A percentile compares a stretch with the other conserved stretches of the same genome.
Evolutionary conservation across 2,888 invertebrate genomes (phyloP).

Genomic region (Lordiphosa fenestrarum): DNA sequence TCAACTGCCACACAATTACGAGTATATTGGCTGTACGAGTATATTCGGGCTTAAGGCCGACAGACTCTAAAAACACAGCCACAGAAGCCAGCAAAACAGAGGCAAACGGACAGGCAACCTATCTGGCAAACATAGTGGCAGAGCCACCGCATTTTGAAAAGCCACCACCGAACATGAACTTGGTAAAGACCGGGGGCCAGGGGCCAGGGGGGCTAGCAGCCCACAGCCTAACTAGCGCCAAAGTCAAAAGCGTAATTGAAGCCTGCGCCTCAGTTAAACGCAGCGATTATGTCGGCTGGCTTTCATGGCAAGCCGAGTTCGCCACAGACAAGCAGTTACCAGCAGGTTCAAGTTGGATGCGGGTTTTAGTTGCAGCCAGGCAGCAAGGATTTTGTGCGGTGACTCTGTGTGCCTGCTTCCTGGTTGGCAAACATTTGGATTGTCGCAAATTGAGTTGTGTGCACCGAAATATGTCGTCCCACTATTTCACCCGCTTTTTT

Average conservation of each 20-base stretch:
- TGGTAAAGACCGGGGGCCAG: not conserved
- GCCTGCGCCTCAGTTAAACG: conserved; percentile 64
- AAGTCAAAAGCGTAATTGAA: conserved; percentile 68
- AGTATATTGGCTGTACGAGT: conserved; percentile 14
- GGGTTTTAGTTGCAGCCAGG: conserved; percentile 40
- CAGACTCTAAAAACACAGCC: conserved; percentile 31
- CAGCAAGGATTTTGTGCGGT: conserved; percentile 54
- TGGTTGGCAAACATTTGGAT: conserved; percentile 51
- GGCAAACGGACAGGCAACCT: conserved; percentile 2
- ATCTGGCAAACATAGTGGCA: conserved; percentile 35
- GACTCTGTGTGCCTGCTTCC: conserved; percentile 47
- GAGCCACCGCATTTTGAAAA: conserved; percentile 40
- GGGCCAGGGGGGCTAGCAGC: conserved; percentile 1
- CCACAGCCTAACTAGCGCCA: conserved; percentile 24
- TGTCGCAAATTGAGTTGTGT: conserved; percentile 52
- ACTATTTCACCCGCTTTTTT: not conserved
- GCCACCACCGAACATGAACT: conserved; percentile 42
- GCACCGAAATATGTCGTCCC: conserved; percentile 39
- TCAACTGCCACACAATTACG: conserved; percentile 36
- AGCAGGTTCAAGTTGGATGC: conserved; percentile 26
- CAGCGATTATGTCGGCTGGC: conserved; percentile 63
- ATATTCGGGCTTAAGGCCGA: conserved; percentile 25
- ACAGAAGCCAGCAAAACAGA: conserved; percentile 31
- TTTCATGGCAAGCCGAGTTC: conserved; percentile 42
- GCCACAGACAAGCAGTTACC: conserved; percentile 15